Evolutionary conservation across 1,140 invertebrate species (phyloP).

Genomic region (Drosophila sproati): DNA sequence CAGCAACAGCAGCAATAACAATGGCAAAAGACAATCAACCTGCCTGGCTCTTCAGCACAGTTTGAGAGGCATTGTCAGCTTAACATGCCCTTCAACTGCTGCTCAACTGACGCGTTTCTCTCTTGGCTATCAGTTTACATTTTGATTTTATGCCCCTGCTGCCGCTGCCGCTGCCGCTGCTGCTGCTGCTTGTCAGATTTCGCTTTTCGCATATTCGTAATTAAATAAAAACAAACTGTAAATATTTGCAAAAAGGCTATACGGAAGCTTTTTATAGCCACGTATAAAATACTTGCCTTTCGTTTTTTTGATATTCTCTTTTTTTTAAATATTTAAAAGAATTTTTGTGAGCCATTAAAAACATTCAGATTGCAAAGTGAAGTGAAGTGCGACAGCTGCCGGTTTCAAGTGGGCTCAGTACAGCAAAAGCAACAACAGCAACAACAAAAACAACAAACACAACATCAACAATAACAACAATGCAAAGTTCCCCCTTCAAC

Average conservation of each 20-base stretch:
- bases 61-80: constrained; percentile 57
- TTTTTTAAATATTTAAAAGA: constrained; percentile 40
- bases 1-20: constrained; percentile 32
- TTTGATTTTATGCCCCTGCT: constrained; percentile 31
- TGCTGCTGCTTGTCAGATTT: constrained; percentile 47
- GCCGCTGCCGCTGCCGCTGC: constrained; percentile 12
- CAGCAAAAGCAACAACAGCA: constrained; percentile 43
- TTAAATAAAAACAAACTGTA: constrained; percentile 75
- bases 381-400: constrained; percentile 76
- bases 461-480: constrained; percentile 43
- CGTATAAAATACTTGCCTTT: constrained; percentile 51
- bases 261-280: constrained; percentile 72
- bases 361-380: constrained; percentile 67
- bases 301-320: constrained; percentile 9
- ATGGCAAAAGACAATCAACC: constrained; percentile 48
- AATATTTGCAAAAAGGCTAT: constrained; percentile 81
- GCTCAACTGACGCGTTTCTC: constrained; percentile 26
- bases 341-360: constrained; percentile 52
- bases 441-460: constrained; percentile 45
- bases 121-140: constrained; percentile 56
- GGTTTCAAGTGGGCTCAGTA: constrained; percentile 67
- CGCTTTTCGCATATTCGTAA: constrained; percentile 56
- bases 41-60: constrained; percentile 59
- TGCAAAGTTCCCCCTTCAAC: constrained; percentile 32
- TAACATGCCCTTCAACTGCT: constrained; percentile 41